Base-by-base conservation (phyloP, 2,113 vertebrate genomes). In the Esox niger region DNA sequence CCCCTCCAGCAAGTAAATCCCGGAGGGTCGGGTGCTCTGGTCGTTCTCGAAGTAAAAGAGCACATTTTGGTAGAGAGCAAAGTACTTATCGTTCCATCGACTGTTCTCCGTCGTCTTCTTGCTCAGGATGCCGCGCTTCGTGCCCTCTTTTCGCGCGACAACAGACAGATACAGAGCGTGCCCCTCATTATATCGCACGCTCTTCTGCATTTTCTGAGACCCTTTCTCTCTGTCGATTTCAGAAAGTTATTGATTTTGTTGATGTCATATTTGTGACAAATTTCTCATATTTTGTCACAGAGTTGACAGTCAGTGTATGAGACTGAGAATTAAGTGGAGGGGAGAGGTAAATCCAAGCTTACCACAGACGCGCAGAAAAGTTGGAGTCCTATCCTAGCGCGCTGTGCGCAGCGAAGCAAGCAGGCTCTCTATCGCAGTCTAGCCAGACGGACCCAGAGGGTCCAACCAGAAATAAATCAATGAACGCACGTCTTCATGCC, bases 1-100 rank as follows among this genome's bases (percentile, higher is more conserved):
- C 2, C 96, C 96, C 75, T 98, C 96, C 86, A 98, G 87, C 88
- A 98, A 90, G 83, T 97, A 97, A 25, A 98, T 92, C 69, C 95
- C 96, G 0, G 94, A 92, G 38, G 96, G 94, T 30, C 95, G 91
- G 72, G 90, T 31, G 88, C 95, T 98, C 82, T 96, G 94, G 76
- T 98, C 95, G 70, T 91, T 93, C 70, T 98, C 96, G 84, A 96
- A 98, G 92, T 96, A 97, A 88, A 98, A 98, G 52, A 98, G 93
- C 67, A 98, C 87, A 88, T 98, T 98, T 75, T 98, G 96, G 86
- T 95, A 91, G 2, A 98, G 95, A 0, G 95, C 95, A 85, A 98
- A 97, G 92, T 90, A 97, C 90, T 94, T 97, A 62, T 96, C 95
- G 59, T 95, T 90, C 96, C 96, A 98, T 86, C 95, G 94, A 88